These are phyloP conservation scores for Furnarius figulus DNA, from an alignment of 2,113 vertebrate genomes.

Conservation along the genomic window DNA sequence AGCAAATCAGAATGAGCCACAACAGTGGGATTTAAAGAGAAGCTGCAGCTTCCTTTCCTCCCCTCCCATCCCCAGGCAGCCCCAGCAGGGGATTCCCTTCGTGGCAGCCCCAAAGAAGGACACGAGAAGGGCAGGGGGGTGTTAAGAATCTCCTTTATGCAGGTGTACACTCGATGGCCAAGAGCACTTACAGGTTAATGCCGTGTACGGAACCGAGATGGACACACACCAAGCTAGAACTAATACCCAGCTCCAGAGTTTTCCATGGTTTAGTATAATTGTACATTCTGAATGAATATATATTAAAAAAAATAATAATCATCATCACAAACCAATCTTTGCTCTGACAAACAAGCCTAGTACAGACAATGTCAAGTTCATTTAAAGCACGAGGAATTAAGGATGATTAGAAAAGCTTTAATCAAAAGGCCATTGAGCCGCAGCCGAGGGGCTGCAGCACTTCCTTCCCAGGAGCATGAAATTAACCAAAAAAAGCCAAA, in stretches of 20 bases:
- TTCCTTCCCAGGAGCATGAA: not conserved
- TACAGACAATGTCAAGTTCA: conserved; percentile 33
- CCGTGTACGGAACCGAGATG: not conserved
- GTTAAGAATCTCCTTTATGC: conserved; percentile 47
- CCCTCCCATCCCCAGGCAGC: not conserved
- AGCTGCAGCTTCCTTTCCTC: not conserved
- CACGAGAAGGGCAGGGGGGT: not conserved
- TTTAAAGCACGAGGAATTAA: conserved; percentile 37
- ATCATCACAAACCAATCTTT: not conserved
- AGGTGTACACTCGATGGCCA: conserved; percentile 34
- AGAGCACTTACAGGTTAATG: conserved; percentile 49
- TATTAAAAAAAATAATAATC: conserved; percentile 35
- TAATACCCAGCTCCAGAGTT: not conserved
- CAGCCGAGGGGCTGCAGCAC: not conserved
- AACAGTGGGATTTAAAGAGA: not conserved
- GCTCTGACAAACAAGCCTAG: conserved; percentile 30
- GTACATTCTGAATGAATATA: conserved; percentile 59
- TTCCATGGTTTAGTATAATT: conserved; percentile 17
- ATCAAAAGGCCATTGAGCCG: conserved; percentile 31
- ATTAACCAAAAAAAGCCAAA: not conserved
- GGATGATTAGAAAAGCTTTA: conserved; percentile 52
- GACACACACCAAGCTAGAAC: conserved; percentile 25
- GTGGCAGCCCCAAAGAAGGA: conserved; percentile 4
- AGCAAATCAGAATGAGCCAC: not conserved
- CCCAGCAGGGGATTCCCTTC: not conserved